These are phyloP conservation scores for Ctenodactylus gundi DNA, from an alignment of 2,113 vertebrate genomes.

Conservation along the genomic window DNA sequence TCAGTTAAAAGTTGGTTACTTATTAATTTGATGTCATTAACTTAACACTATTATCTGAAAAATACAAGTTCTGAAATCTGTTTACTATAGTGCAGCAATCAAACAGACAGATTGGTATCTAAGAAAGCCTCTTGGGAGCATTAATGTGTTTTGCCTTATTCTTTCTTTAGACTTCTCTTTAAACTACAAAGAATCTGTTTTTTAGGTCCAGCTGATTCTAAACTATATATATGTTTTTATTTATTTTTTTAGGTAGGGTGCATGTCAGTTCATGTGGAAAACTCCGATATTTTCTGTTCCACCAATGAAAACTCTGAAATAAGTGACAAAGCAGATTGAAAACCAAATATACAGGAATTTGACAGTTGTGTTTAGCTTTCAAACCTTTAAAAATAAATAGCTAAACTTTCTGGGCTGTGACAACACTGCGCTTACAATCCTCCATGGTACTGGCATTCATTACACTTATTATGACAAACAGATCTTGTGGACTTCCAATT, in stretches of 20 bases:
- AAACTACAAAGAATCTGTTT: neutral
- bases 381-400: neutral
- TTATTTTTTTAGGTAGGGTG: neutral
- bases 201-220: too few relatives aligned
- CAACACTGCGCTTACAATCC: fast-evolving
- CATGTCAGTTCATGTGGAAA: neutral
- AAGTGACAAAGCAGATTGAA: neutral
- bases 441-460: neutral
- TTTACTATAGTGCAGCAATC: neutral
- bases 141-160: neutral
- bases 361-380: neutral
- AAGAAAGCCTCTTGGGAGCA: neutral
- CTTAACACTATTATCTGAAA: neutral
- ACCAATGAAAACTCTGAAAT: neutral
- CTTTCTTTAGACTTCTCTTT: neutral
- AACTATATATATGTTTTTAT: too few relatives aligned
- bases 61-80: neutral
- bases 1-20: too few relatives aligned
- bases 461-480: neutral
- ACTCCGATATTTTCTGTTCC: neutral
- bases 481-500: fast-evolving
- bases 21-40: neutral
- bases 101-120: neutral
- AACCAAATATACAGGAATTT: neutral
- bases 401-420: neutral